Conservation (phyloP, 2,113 vertebrate species). For the Chaetodon auriga region DNA sequence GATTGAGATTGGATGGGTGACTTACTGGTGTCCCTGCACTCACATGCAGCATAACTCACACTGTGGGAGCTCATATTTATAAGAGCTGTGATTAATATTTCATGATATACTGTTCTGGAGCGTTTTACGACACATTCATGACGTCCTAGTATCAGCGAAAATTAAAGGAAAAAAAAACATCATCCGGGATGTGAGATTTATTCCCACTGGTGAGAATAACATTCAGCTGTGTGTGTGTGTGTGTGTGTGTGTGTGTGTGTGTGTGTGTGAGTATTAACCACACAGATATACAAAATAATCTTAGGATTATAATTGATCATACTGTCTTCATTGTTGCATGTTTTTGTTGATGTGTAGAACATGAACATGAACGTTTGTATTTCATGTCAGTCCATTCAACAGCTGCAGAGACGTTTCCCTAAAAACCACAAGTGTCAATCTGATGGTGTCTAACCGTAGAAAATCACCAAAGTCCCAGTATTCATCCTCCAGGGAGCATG, state of each 20-base stretch:
- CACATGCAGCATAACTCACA: slow-evolving; percentile 2
- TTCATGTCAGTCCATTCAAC: too few species aligned
- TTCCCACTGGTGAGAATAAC: not conserved
- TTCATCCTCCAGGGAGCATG: too few species aligned
- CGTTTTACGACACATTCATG: not conserved
- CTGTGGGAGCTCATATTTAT: not conserved
- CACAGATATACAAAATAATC: not conserved
- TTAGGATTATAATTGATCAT: too few species aligned
- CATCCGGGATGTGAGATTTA: not conserved
- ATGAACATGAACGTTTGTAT: not conserved
- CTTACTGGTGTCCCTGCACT: slow-evolving; percentile 6
- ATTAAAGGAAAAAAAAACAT: not conserved
- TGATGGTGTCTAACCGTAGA: too few species aligned
- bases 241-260: too few species aligned
- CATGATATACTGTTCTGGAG: not conserved
- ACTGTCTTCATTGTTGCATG: too few species aligned
- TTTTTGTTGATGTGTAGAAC: not conserved
- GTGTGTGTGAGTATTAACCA: not conserved
- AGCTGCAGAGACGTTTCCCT: too few species aligned
- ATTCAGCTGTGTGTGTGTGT: not conserved
- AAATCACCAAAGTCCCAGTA: too few species aligned
- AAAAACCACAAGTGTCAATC: too few species aligned
- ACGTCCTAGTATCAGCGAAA: too few species aligned
- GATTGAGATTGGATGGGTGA: slow-evolving; percentile 13
- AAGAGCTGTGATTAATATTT: slow-evolving; percentile 2